These are phyloP conservation scores for Chromis chromis DNA, from an alignment of 2,797 vertebrate genomes.

Conservation along the genomic window DNA sequence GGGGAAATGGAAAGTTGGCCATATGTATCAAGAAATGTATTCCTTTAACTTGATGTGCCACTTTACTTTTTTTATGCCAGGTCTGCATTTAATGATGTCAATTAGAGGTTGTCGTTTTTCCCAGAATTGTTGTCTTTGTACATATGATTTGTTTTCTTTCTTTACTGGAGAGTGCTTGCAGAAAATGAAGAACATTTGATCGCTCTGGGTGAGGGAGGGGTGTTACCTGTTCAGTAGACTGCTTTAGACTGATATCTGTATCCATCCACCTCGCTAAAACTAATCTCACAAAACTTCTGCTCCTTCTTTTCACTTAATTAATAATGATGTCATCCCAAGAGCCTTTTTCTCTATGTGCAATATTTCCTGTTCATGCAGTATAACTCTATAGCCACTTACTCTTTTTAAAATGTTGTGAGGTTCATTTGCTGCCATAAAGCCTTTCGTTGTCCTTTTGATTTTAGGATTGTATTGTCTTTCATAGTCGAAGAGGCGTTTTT, in stretches of 20 bases:
- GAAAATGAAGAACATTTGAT: conserved; percentile 37
- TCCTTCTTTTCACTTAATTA: conserved; percentile 67
- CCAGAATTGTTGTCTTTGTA: conserved; percentile 36
- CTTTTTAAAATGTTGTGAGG: conserved; percentile 50
- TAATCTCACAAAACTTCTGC: conserved; percentile 51
- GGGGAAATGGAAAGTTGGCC: conserved; percentile 26
- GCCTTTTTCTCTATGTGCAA: conserved; percentile 79
- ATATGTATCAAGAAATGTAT: conserved; percentile 29
- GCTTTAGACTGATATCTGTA: conserved; percentile 44
- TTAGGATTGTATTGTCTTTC: conserved; percentile 56
- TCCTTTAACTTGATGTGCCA: conserved; percentile 41
- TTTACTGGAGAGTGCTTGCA: conserved; percentile 27
- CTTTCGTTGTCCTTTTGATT: conserved; percentile 60
- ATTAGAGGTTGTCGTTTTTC: conserved; percentile 27
- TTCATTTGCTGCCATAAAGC: conserved; percentile 60
- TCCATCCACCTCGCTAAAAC: conserved; percentile 21
- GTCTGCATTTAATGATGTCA: conserved; percentile 74
- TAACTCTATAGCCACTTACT: conserved; percentile 56
- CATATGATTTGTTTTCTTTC: conserved; percentile 25
- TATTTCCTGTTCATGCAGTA: conserved; percentile 68
- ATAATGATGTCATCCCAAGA: conserved; percentile 80
- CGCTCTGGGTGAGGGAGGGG: not conserved
- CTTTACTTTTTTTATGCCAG: conserved; percentile 44
- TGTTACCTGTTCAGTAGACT: conserved; percentile 24
- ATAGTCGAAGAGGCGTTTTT: conserved; percentile 32